These are phyloP conservation scores for Bryconaethiops microstoma DNA, from an alignment of 2,797 vertebrate species.

Conservation along the genomic window DNA sequence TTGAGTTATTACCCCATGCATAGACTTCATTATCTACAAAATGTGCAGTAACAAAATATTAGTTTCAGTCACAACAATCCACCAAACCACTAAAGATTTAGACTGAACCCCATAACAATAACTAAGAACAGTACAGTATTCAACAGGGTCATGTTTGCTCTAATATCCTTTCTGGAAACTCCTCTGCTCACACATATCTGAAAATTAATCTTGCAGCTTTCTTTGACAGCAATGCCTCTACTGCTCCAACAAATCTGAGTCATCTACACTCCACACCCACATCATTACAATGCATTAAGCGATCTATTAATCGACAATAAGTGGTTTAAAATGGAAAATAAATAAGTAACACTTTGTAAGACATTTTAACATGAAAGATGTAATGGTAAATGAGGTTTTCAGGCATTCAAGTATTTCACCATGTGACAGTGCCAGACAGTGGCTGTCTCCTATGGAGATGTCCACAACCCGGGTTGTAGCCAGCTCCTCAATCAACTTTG, in stretches of 20 bases:
- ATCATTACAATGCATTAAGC: neutral
- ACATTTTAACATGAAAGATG: neutral
- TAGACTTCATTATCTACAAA: constrained; percentile 82
- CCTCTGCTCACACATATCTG: constrained; percentile 17
- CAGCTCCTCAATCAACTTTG: constrained; percentile 81
- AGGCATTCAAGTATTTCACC: constrained; percentile 64
- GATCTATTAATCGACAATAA: neutral
- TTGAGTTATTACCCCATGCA: constrained; percentile 86
- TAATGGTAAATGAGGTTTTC: neutral
- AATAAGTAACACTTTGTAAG: constrained; percentile 9
- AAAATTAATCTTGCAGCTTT: constrained; percentile 5
- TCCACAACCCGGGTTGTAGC: constrained; percentile 82
- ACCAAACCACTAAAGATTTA: neutral
- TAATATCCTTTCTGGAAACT: constrained; percentile 25
- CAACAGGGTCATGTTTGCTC: neutral
- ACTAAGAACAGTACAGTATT: neutral
- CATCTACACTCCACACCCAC: neutral
- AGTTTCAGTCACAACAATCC: neutral
- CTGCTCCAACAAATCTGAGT: constrained; percentile 19
- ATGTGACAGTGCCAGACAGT: constrained; percentile 82
- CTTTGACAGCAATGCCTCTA: neutral
- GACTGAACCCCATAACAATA: neutral
- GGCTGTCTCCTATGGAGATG: constrained; percentile 84
- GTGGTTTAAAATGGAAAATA: constrained; percentile 6
- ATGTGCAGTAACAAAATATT: constrained; percentile 9